Base-by-base conservation (phyloP, 1,140 invertebrate species). In the Triops longicaudatus region DNA sequence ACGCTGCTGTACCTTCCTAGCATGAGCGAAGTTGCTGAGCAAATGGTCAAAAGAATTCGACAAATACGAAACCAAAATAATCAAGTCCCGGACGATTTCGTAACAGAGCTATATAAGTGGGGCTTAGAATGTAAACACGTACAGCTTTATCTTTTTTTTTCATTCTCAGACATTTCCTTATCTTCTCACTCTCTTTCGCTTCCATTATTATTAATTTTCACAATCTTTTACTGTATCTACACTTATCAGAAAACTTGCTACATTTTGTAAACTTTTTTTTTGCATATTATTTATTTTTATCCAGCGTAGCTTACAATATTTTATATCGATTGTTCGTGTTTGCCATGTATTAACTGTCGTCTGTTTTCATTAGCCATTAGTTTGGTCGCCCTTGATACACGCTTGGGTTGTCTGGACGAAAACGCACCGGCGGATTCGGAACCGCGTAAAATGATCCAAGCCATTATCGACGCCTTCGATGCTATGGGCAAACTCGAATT, bases 71-170 rank as follows among this genome's bases (percentile, higher is more conserved):
- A 81, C 17, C 73, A 77, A 11, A 79, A 79, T 10, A 73, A 87
- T 42, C 90, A 93, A 81, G 84, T 93, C 78, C 92, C 92, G 17
- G 87, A 87, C 26, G 87, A 93, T 82, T 94, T 93, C 85, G 85
- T 93, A 72, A 91, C 89, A 77, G 92, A 93, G 85, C 88, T 94
- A 63, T 93, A 94, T 82, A 93, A 93, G 87, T 93, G 93, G 91
- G 91, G 93, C 1, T 85, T 96, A 43, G 93, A 96, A 88, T 94
- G 93, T 94, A 86, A n/a, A n/a, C n/a, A n/a, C n/a, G n/a, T n/a
- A n/a, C n/a, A n/a, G n/a, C n/a, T n/a, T n/a, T n/a, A n/a, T n/a
- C n/a, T n/a, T n/a, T n/a, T n/a, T n/a, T n/a, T n/a, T n/a, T n/a
- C n/a, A n/a, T n/a, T n/a, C n/a, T n/a, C n/a, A n/a, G n/a, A n/a